Conservation (phyloP, 1,140 invertebrate species). For the Saxidomus purpurata region DNA sequence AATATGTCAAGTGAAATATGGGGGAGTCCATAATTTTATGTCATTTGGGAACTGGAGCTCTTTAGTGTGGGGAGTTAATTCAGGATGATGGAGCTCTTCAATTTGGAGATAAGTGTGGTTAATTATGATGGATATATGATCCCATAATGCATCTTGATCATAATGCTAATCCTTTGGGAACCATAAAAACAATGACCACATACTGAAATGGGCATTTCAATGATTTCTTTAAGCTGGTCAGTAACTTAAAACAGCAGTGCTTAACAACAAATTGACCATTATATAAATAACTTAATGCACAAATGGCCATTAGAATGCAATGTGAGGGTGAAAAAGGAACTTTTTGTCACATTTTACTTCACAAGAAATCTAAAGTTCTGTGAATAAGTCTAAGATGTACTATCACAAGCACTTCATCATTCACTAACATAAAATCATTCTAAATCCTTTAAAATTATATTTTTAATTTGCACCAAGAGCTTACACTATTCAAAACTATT, state of each 20-base stretch:
- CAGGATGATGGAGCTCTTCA: slow-evolving; percentile 51
- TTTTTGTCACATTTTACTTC: not conserved
- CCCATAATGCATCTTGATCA: slow-evolving; percentile 48
- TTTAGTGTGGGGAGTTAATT: slow-evolving; percentile 34
- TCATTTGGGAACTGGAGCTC: slow-evolving; percentile 57
- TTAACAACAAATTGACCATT: slow-evolving; percentile 10
- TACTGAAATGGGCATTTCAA: slow-evolving; percentile 15
- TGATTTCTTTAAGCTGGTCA: not conserved
- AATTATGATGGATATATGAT: slow-evolving; percentile 58
- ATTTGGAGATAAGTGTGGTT: slow-evolving; percentile 52
- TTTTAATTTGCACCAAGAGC: no score
- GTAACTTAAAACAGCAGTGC: not conserved
- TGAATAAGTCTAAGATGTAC: no score
- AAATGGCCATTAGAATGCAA: not conserved
- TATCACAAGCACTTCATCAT: no score
- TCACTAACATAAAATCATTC: no score
- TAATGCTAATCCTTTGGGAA: not conserved
- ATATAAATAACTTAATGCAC: not conserved
- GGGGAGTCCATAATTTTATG: slow-evolving; percentile 58
- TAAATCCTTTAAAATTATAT: no score
- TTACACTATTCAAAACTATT: no score
- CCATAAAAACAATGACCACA: slow-evolving; percentile 22
- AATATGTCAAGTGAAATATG: slow-evolving; percentile 61
- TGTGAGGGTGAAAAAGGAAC: not conserved
- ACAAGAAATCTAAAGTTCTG: no score